A percentile compares a stretch with the other conserved stretches of the same genome.
Evolutionary conservation across 2,113 vertebrate genomes (phyloP).

Genomic region (Oxyruncus cristatus): DNA sequence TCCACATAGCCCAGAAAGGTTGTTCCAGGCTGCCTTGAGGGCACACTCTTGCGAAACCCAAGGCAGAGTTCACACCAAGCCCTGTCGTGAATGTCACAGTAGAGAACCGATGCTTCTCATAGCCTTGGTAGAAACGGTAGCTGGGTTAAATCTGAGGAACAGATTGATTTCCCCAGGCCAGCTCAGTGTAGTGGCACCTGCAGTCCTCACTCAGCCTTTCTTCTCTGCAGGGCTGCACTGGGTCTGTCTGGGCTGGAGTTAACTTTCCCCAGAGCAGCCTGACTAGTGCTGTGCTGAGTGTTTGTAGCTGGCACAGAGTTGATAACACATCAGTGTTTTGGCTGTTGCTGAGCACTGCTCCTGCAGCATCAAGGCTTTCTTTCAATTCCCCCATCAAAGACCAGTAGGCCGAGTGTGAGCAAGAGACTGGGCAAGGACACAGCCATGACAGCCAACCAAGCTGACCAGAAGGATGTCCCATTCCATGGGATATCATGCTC

Average conservation of each 20-base stretch:
- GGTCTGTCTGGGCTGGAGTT: not conserved
- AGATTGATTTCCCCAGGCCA: not conserved
- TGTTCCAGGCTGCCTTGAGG: not conserved
- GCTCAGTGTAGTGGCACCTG: not conserved
- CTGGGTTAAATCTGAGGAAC: not conserved
- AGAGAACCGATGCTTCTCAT: not conserved
- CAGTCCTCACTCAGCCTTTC: not conserved
- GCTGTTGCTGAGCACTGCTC: not conserved
- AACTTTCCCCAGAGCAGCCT: not conserved
- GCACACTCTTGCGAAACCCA: accelerated
- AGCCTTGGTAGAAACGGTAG: not conserved
- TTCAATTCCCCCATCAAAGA: not conserved
- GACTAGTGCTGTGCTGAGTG: not conserved
- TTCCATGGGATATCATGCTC: accelerated
- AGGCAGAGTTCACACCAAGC: not conserved
- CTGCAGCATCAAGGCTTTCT: not conserved
- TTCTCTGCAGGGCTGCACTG: not conserved
- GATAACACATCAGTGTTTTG: accelerated
- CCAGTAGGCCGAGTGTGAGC: no score
- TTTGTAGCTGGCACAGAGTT: not conserved
- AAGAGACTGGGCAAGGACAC: not conserved
- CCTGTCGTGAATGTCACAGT: not conserved
- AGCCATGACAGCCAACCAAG: not conserved
- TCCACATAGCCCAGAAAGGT: not conserved
- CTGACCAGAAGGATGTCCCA: not conserved